Conservation (phyloP, 2,888 invertebrate species). For the Melinaea menophilus region DNA sequence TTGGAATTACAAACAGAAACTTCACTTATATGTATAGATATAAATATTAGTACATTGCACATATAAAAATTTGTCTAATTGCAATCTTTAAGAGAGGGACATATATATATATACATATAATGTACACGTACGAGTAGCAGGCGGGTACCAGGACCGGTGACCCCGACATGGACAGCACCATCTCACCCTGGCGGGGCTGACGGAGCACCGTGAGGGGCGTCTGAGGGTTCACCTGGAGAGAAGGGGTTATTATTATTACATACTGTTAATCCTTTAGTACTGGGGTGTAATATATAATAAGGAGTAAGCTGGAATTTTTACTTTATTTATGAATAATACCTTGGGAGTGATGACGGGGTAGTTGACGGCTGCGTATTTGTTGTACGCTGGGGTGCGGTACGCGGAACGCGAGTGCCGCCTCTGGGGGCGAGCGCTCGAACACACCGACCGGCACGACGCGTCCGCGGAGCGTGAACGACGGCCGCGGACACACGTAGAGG, state of each 20-base stretch:
- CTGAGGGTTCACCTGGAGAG: constrained; percentile 75
- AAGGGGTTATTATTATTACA: not conserved
- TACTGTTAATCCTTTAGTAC: no score
- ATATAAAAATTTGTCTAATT: no score
- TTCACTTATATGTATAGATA: no score
- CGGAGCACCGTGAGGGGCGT: constrained; percentile 80
- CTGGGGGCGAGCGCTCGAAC: constrained; percentile 36
- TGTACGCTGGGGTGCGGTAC: constrained; percentile 65
- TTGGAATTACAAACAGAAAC: no score
- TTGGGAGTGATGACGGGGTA: constrained; percentile 71
- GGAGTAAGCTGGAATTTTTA: no score
- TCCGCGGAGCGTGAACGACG: constrained; percentile 34
- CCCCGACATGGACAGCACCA: constrained; percentile 82
- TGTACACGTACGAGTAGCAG: constrained; percentile 48
- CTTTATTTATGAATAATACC: constrained; percentile 37
- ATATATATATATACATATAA: not conserved
- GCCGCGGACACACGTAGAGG: constrained; percentile 37
- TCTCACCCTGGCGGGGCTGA: constrained; percentile 79
- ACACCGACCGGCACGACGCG: constrained; percentile 41
- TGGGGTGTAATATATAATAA: no score
- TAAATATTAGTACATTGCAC: no score
- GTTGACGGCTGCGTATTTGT: constrained; percentile 46
- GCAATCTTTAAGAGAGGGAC: not conserved
- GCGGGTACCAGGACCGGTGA: constrained; percentile 80
- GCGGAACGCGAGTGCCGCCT: constrained; percentile 58